Evolutionary conservation across 2,797 vertebrate genomes (phyloP).

Genomic region (Gila robusta): DNA sequence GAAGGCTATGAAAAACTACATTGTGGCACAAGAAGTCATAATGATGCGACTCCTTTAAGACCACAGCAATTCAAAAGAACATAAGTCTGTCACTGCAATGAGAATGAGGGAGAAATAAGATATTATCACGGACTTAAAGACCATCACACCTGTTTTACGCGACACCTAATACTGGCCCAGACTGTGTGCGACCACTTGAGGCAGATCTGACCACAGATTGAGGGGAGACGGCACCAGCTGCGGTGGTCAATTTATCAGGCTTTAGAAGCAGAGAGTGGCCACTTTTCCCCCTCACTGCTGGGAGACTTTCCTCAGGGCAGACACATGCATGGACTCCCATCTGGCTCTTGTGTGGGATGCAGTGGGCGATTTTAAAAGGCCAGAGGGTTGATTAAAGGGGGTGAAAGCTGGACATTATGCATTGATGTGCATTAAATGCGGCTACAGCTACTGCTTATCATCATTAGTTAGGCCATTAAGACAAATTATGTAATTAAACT

Average conservation of each 20-base stretch:
- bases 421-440: slow-evolving; percentile 40
- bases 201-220: slow-evolving; percentile 55
- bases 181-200: slow-evolving; percentile 49
- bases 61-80: not conserved
- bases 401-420: slow-evolving; percentile 29
- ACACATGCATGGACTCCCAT: slow-evolving; percentile 28
- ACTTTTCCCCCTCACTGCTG: slow-evolving; percentile 5
- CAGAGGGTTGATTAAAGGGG: slow-evolving; percentile 37
- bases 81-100: not conserved
- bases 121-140: slow-evolving; percentile 71
- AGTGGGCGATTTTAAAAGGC: slow-evolving; percentile 23
- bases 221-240: slow-evolving; percentile 50
- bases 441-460: slow-evolving; percentile 31
- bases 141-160: slow-evolving; percentile 75
- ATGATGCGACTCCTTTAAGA: not conserved
- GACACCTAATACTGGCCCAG: slow-evolving; percentile 73
- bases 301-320: slow-evolving; percentile 8
- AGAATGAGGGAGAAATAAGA: slow-evolving; percentile 56
- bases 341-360: slow-evolving; percentile 19
- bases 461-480: slow-evolving; percentile 56
- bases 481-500: slow-evolving; percentile 56
- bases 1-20: not conserved
- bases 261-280: not conserved
- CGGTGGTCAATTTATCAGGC: slow-evolving; percentile 39
- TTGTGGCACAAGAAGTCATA: no score